Conservation (phyloP, 2,797 vertebrate species). For the Typhlichthys subterraneus region DNA sequence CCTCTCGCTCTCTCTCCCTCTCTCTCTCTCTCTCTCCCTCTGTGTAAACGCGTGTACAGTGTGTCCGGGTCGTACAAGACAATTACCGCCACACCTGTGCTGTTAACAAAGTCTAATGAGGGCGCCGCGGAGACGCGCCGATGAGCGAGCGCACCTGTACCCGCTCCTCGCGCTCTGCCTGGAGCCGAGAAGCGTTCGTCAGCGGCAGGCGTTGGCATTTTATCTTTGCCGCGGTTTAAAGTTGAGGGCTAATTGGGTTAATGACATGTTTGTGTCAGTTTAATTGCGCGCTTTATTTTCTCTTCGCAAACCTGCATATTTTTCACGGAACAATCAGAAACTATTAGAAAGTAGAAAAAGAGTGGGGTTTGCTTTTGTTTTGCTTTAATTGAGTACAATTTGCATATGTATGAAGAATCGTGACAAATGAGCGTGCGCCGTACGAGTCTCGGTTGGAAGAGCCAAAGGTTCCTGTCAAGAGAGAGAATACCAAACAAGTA, state of each 20-base stretch:
- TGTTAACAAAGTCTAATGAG: slow-evolving; percentile 75
- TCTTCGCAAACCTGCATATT: slow-evolving; percentile 29
- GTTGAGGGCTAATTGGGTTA: slow-evolving; percentile 57
- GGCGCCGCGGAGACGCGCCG: slow-evolving; percentile 64
- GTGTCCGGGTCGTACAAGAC: slow-evolving; percentile 49
- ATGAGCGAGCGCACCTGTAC: slow-evolving; percentile 68
- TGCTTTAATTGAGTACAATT: slow-evolving; percentile 51
- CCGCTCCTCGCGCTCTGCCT: slow-evolving; percentile 27
- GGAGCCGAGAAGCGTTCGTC: slow-evolving; percentile 45
- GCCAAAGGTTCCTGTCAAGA: slow-evolving; percentile 23
- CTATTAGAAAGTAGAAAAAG: slow-evolving; percentile 42
- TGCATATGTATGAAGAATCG: slow-evolving; percentile 42
- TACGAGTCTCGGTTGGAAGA: slow-evolving; percentile 25
- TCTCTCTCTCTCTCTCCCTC: neutral
- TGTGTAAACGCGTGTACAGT: slow-evolving; percentile 8
- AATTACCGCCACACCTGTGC: slow-evolving; percentile 74
- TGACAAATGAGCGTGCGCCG: slow-evolving; percentile 39
- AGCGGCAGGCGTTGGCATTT: slow-evolving; percentile 54
- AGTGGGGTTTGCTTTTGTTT: slow-evolving; percentile 29
- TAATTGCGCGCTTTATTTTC: slow-evolving; percentile 60
- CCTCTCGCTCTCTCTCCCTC: neutral
- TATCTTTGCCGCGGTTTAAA: slow-evolving; percentile 39
- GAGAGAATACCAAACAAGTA: slow-evolving; percentile 25
- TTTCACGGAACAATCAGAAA: slow-evolving; percentile 17
- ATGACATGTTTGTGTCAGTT: slow-evolving; percentile 46